Conservation (phyloP, 2,888 invertebrate species). For the Perithous albicinctus region DNA sequence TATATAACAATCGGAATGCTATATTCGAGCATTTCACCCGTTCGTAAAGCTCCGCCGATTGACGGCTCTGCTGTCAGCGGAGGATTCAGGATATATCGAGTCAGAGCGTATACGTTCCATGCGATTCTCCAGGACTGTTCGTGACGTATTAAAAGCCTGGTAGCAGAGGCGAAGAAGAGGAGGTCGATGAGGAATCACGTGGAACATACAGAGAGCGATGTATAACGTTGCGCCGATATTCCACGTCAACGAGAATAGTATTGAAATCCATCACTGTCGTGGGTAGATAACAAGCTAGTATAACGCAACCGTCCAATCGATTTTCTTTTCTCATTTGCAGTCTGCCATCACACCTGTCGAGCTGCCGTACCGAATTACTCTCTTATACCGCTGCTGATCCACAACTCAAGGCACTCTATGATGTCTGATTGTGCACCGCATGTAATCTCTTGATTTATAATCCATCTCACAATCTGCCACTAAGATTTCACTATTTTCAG, state of each 20-base stretch:
- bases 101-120: background rate
- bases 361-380: background rate
- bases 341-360: slow-evolving; percentile 7
- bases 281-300: slow-evolving; percentile 6
- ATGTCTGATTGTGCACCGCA: background rate
- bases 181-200: slow-evolving; percentile 3
- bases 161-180: background rate
- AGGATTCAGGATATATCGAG: background rate
- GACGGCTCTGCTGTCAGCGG: slow-evolving; percentile 4
- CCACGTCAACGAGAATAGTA: slow-evolving; percentile 22
- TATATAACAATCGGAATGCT: background rate
- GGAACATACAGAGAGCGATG: background rate
- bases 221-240: slow-evolving; percentile 33
- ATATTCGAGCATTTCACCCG: background rate
- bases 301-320: slow-evolving; percentile 31
- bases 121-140: background rate
- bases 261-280: slow-evolving; percentile 53
- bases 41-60: background rate
- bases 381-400: background rate
- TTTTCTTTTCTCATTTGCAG: slow-evolving; percentile 55
- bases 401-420: background rate
- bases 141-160: background rate
- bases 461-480: too few species aligned
- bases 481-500: too few species aligned
- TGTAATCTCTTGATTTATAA: slow-evolving; percentile 6